Percentiles rank a stretch among this genome's conserved stretches.
phyloP scores from a whole-genome alignment of 2,797 vertebrate genomes.

The Arnoldichthys spilopterus region DNA sequence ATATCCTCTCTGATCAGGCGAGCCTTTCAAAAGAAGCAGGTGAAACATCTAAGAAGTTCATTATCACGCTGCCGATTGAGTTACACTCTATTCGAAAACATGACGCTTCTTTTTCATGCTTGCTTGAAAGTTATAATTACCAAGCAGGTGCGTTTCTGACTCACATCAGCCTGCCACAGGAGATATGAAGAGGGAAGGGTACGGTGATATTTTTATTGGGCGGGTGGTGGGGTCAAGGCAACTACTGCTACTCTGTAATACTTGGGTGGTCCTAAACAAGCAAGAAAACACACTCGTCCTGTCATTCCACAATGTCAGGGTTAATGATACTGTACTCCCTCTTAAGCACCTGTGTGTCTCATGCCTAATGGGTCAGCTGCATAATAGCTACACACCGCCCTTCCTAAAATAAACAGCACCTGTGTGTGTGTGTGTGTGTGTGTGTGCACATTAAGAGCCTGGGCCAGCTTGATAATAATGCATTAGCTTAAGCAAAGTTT shows the following conservation, averaged over 20 bases:
- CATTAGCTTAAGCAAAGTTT: not conserved
- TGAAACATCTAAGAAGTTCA: slow-evolving; percentile 70
- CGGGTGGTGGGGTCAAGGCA: not conserved
- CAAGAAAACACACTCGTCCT: not conserved
- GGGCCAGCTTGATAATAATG: not conserved
- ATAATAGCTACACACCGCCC: not conserved
- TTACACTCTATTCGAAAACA: slow-evolving; percentile 54
- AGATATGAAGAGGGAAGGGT: slow-evolving; percentile 4
- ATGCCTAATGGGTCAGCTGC: slow-evolving; percentile 20
- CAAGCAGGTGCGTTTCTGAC: slow-evolving; percentile 56
- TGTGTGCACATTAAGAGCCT: not conserved
- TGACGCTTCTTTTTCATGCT: slow-evolving; percentile 22
- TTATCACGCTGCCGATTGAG: slow-evolving; percentile 69
- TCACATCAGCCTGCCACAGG: slow-evolving; percentile 44
- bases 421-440: not conserved
- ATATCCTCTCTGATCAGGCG: slow-evolving; percentile 70
- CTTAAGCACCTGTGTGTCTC: slow-evolving; percentile 17
- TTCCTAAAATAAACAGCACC: slow-evolving; percentile 5
- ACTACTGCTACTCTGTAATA: not conserved
- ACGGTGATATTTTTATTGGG: not conserved
- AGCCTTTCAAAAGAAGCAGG: slow-evolving; percentile 73
- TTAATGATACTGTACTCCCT: slow-evolving; percentile 48
- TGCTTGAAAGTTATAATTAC: slow-evolving; percentile 54
- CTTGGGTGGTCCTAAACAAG: slow-evolving; percentile 29
- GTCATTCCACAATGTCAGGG: slow-evolving; percentile 26